Percentiles rank a stretch among this genome's conserved stretches.
Conservation (phyloP, 2,797 vertebrate species). For the Todus mexicanus region DNA sequence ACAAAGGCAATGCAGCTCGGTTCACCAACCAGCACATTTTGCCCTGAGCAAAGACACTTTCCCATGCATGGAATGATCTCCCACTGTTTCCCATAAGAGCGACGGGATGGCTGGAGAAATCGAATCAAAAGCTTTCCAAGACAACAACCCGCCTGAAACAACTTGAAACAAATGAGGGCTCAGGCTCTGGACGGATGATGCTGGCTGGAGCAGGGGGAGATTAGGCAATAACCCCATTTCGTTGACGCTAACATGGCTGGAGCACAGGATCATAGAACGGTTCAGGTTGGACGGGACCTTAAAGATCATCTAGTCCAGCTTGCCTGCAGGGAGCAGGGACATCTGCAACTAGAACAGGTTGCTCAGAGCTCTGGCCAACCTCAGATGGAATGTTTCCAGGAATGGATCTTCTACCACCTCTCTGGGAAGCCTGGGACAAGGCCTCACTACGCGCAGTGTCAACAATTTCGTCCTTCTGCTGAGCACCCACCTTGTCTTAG, state of each 20-base stretch:
- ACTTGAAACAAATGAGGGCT: constrained; percentile 54
- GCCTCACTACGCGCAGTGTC: neutral
- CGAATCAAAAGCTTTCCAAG: constrained; percentile 65
- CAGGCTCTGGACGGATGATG: neutral
- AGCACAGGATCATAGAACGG: neutral
- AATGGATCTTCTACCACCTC: neutral
- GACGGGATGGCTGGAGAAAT: constrained; percentile 71
- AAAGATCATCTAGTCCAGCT: neutral
- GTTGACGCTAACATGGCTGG: neutral
- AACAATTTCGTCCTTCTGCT: neutral
- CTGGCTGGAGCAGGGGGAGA: neutral
- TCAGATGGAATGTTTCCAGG: neutral
- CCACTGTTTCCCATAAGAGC: constrained; percentile 85
- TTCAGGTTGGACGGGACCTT: neutral
- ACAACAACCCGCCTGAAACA: constrained; percentile 55
- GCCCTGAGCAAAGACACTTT: constrained; percentile 77
- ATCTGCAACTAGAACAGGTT: neutral
- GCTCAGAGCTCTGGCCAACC: no score
- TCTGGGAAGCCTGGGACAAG: neutral
- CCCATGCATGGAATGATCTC: constrained; percentile 75
- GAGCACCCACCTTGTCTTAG: neutral
- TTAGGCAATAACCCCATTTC: neutral
- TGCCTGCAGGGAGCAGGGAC: neutral
- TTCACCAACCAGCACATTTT: constrained; percentile 74
- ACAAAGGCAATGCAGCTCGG: constrained; percentile 70